phyloP scores from a whole-genome alignment of 2,113 vertebrate species.

The Myotis lucifugus region DNA sequence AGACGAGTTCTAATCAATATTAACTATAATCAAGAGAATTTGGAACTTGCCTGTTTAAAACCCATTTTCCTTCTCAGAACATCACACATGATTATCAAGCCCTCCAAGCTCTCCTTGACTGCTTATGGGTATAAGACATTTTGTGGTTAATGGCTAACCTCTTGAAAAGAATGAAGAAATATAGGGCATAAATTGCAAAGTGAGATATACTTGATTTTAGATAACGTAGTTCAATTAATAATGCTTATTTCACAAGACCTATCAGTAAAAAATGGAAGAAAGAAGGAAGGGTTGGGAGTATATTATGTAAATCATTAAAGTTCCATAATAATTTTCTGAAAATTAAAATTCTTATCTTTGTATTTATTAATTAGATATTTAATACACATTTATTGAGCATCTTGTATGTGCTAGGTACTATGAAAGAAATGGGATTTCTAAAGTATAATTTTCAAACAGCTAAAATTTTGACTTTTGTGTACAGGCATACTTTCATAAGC shows the following conservation, averaged over 20 bases:
- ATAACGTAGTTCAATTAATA: neutral
- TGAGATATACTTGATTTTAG: neutral
- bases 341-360: neutral
- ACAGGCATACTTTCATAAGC: neutral
- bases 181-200: neutral
- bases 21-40: constrained; percentile 3
- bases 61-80: neutral
- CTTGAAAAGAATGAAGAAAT: neutral
- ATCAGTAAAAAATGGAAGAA: neutral
- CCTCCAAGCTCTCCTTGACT: neutral
- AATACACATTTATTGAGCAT: neutral
- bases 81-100: neutral
- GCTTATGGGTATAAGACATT: neutral
- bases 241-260: neutral
- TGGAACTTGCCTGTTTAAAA: neutral
- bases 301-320: neutral
- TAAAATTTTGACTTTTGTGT: neutral
- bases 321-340: constrained; percentile 6
- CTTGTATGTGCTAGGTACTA: neutral
- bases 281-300: neutral
- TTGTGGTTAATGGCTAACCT: neutral
- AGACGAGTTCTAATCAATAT: neutral
- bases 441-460: neutral
- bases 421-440: neutral
- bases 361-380: neutral